Percentiles rank a stretch among this genome's conserved stretches.
These are phyloP conservation scores for Smittia aterrima DNA, from an alignment of 2,888 invertebrate species.

Conservation along the genomic window DNA sequence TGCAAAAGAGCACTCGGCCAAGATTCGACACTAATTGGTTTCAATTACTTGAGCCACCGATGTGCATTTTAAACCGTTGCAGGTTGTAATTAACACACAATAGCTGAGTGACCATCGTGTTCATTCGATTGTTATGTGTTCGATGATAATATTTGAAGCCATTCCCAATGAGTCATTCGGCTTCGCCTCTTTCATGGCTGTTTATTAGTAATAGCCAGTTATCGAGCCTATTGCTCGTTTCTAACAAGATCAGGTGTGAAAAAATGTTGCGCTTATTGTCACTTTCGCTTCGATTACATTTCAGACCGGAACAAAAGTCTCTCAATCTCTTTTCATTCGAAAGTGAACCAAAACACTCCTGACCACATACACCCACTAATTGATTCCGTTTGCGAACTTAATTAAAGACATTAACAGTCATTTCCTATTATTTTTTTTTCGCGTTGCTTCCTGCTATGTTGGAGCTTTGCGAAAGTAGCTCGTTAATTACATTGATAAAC, in stretches of 20 bases:
- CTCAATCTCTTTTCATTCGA: background rate
- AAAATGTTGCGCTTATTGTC: background rate
- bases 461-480: background rate
- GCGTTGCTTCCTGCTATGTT: background rate
- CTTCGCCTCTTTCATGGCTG: too few relatives aligned
- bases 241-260: background rate
- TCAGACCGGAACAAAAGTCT: background rate
- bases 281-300: background rate
- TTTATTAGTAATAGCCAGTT: too few relatives aligned
- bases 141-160: too few relatives aligned
- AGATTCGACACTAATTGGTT: background rate
- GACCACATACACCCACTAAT: conserved; percentile 3
- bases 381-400: background rate
- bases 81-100: background rate
- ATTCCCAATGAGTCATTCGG: too few relatives aligned
- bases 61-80: background rate
- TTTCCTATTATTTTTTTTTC: background rate
- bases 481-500: conserved; percentile 5
- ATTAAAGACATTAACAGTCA: background rate
- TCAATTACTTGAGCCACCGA: background rate
- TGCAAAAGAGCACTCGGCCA: background rate
- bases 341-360: background rate
- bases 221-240: too few relatives aligned
- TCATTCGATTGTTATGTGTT: too few relatives aligned
- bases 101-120: background rate